Percentiles rank a stretch among this genome's conserved stretches.
Conservation (phyloP, 2,888 invertebrate species). For the Drosophila anceps region DNA sequence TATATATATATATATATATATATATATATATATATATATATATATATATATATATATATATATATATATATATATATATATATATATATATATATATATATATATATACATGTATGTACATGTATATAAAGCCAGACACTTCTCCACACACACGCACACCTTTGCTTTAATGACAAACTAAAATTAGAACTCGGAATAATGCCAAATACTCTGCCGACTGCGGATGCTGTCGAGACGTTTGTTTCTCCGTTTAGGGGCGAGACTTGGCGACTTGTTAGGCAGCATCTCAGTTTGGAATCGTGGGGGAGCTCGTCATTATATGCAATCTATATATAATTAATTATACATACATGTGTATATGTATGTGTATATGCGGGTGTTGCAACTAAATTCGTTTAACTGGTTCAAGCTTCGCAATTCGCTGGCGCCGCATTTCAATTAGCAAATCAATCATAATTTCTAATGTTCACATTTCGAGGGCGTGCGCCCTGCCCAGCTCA, state of each 20-base stretch:
- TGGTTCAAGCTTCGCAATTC: slow-evolving; percentile 61
- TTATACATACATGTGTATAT: background rate
- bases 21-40: slow-evolving; percentile 9
- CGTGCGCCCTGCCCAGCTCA: slow-evolving; percentile 33
- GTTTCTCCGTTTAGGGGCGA: slow-evolving; percentile 31
- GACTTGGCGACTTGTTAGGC: slow-evolving; percentile 39
- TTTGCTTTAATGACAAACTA: slow-evolving; percentile 81
- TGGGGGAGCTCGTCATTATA: slow-evolving; percentile 43
- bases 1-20: slow-evolving; percentile 19
- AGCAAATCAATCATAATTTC: slow-evolving; percentile 81
- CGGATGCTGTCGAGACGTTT: slow-evolving; percentile 26
- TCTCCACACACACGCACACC: slow-evolving; percentile 48
- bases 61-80: slow-evolving; percentile 8
- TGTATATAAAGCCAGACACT: slow-evolving; percentile 33
- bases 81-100: slow-evolving; percentile 20
- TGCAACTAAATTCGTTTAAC: slow-evolving; percentile 48
- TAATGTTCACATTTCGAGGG: slow-evolving; percentile 60
- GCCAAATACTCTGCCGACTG: slow-evolving; percentile 80
- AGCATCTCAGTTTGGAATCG: slow-evolving; percentile 11
- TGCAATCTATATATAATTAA: background rate
- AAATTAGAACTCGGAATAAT: slow-evolving; percentile 82
- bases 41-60: slow-evolving; percentile 18
- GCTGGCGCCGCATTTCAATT: slow-evolving; percentile 72
- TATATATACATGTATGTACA: no score
- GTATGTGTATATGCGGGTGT: slow-evolving; percentile 28